Evolutionary conservation across 2,888 invertebrate genomes (phyloP), one percentile per base, ranked within the genome.

Genomic region (Chelonus formosanus): DNA sequence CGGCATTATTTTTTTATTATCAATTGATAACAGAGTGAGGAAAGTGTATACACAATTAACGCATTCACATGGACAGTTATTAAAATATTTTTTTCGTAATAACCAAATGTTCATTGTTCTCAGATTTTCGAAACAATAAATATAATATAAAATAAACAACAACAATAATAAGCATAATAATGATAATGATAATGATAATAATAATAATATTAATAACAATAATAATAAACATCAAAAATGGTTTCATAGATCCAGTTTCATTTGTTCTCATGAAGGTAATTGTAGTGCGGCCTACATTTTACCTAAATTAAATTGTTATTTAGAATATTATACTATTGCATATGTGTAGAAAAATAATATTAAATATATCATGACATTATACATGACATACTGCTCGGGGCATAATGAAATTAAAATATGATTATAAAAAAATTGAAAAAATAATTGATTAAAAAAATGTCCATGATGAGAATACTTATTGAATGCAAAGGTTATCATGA

Each of bases 401-500:
- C 20, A 20, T 20, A 20, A 20, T 20, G 20, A 20, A 20, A 40
- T 10, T n/a, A 57, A 66, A 50, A 52, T 10, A 61, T 35, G 32
- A 59, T 61, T 47, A 34, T n/a, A 55, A 58, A 59, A 62, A 10
- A 69, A 55, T 54, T 35, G 31, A 58, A 57, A 40, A 43, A 47
- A 65, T 57, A 56, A 50, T 34, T 43, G 20, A 44, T 34, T 59
- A 34, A 57, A 71, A 71, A 71, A 69, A 67, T 73, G 73, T 73
- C 73, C 72, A 73, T 70, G 74, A 67, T 73, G 74, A 73, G 70
- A 69, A 71, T 72, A 70, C 67, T 70, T 71, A 67, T 69, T 61
- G 70, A 72, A 69, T 63, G 69, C 69, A 72, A 61, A 70, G 67
- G 61, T 65, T 66, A 61, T 66, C 54, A 63, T 61, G 48, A 67